Percentiles rank a stretch among this genome's conserved stretches.
phyloP scores from a whole-genome alignment of 1,140 invertebrate species.

The Pogonus chalceus region DNA sequence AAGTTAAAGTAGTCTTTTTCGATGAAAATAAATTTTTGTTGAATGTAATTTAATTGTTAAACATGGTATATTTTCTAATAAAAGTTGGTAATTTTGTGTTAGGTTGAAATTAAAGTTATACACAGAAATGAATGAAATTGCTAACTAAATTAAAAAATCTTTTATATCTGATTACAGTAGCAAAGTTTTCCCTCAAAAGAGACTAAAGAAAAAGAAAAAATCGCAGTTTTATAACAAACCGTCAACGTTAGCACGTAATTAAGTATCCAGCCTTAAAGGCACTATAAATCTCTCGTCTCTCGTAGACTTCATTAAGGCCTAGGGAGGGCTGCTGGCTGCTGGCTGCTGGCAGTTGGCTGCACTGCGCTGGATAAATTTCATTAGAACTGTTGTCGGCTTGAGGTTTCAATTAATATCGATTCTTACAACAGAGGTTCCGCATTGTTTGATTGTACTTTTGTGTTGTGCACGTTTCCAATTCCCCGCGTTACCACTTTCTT shows the following conservation, averaged over 20 bases:
- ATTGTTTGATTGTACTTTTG: slow-evolving; percentile 15
- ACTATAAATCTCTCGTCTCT: slow-evolving; percentile 15
- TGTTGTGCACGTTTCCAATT: background rate
- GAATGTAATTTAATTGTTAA: too few species aligned
- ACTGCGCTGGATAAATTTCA: slow-evolving; percentile 17
- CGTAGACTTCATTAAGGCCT: slow-evolving; percentile 12
- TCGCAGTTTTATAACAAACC: background rate
- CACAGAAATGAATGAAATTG: too few species aligned
- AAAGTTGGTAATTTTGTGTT: too few species aligned
- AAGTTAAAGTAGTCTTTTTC: too few species aligned
- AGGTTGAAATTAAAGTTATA: too few species aligned
- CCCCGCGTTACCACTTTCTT: background rate
- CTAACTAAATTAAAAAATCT: too few species aligned
- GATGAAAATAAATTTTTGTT: too few species aligned
- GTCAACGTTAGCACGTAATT: slow-evolving; percentile 14
- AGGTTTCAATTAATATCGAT: slow-evolving; percentile 20
- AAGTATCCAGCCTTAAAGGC: slow-evolving; percentile 17
- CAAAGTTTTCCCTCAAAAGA: too few species aligned
- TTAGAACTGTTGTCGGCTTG: slow-evolving; percentile 17
- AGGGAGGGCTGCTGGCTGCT: background rate
- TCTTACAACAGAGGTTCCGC: slow-evolving; percentile 2
- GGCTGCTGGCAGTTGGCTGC: background rate
- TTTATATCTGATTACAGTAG: too few species aligned
- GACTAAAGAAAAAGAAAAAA: too few species aligned
- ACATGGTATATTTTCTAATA: too few species aligned